A percentile compares a stretch with the other conserved stretches of the same genome.
These are phyloP conservation scores for Uloborus plumipes DNA, from an alignment of 2,888 invertebrate species.

Conservation along the genomic window DNA sequence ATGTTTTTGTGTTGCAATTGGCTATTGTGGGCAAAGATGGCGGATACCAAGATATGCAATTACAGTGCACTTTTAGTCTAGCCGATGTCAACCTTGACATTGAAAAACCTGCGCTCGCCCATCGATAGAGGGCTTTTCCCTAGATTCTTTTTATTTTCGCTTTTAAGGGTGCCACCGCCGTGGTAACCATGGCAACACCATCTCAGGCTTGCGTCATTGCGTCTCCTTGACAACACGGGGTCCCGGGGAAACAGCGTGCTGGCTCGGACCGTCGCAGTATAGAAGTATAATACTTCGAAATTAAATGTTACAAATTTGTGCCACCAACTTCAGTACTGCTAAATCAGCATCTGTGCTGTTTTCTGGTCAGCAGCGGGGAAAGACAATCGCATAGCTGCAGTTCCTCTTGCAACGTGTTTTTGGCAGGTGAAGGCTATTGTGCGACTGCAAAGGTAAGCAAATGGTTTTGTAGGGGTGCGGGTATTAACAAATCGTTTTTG, in stretches of 20 bases:
- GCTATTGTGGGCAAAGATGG: too few relatives aligned
- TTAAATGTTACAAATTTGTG: neutral
- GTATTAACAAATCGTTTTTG: conserved; percentile 18
- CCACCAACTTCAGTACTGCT: conserved; percentile 6
- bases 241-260: conserved; percentile 51
- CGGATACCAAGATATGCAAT: too few relatives aligned
- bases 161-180: conserved; percentile 1
- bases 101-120: conserved; percentile 36
- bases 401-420: neutral
- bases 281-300: conserved; percentile 38
- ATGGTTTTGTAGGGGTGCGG: conserved; percentile 34
- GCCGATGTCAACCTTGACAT: conserved; percentile 50
- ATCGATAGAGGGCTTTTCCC: conserved; percentile 34
- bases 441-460: conserved; percentile 32
- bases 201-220: conserved; percentile 64
- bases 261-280: conserved; percentile 46
- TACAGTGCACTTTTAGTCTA: conserved; percentile 21
- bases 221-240: conserved; percentile 52
- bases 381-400: neutral
- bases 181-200: conserved; percentile 53
- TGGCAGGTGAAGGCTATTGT: conserved; percentile 32
- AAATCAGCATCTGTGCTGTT: conserved; percentile 9
- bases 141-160: neutral
- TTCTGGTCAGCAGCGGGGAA: neutral
- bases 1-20: too few relatives aligned